Evolutionary conservation across 2,113 vertebrate species (phyloP).

Genomic region (Hemibates koningsi): DNA sequence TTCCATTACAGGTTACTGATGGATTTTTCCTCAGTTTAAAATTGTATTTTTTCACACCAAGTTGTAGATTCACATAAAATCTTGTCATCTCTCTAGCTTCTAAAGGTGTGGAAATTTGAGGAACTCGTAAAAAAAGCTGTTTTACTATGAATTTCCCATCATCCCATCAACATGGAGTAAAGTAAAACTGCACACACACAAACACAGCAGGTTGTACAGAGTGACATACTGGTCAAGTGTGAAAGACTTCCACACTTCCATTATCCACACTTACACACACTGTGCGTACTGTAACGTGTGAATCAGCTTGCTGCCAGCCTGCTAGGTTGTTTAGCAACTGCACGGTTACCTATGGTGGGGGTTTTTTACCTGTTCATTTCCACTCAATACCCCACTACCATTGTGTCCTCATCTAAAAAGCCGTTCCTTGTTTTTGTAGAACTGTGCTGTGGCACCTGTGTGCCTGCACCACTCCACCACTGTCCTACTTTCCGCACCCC

Average conservation of each 20-base stretch:
- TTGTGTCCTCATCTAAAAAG: neutral
- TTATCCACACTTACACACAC: neutral
- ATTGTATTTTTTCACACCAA: neutral
- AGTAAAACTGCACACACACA: neutral
- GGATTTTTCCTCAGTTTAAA: neutral
- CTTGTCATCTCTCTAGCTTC: neutral
- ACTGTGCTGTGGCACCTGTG: neutral
- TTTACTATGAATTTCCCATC: neutral
- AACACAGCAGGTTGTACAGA: constrained; percentile 4
- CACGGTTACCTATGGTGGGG: neutral
- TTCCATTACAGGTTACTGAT: neutral
- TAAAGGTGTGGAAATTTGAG: neutral
- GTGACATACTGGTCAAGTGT: constrained; percentile 30
- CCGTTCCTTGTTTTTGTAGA: neutral
- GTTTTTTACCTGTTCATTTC: neutral
- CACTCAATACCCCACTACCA: neutral
- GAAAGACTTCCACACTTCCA: constrained; percentile 24
- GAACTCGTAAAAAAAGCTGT: neutral
- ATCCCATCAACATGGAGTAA: neutral
- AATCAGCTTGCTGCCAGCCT: constrained; percentile 17
- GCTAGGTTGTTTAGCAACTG: constrained; percentile 1
- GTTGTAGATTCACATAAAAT: neutral
- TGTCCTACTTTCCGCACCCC: neutral
- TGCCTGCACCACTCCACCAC: neutral
- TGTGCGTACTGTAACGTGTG: constrained; percentile 5